A percentile compares a stretch with the other conserved stretches of the same genome.
phyloP scores from a whole-genome alignment of 1,140 invertebrate species.

The Meloidogyne hapla region DNA sequence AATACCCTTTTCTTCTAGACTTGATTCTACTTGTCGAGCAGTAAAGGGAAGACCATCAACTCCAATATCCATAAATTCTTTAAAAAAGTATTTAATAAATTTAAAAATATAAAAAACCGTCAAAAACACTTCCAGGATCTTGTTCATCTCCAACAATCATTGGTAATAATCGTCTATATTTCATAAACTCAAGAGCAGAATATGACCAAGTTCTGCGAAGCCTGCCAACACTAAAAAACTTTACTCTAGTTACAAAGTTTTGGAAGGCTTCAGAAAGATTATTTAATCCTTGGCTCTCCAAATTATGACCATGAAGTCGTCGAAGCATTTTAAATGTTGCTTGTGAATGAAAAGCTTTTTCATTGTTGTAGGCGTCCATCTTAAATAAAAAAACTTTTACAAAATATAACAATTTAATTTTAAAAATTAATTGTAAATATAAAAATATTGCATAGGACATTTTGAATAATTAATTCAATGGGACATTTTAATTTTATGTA shows the following conservation, averaged over 20 bases:
- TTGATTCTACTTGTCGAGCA: slow-evolving; percentile 16
- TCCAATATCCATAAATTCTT: slow-evolving; percentile 25
- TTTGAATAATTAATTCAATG: too few relatives aligned
- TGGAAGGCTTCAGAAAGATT: slow-evolving; percentile 64
- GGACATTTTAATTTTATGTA: too few relatives aligned
- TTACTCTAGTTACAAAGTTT: slow-evolving; percentile 58
- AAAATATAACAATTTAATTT: too few relatives aligned
- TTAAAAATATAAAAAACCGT: slow-evolving; percentile 42
- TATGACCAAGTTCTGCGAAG: slow-evolving; percentile 63
- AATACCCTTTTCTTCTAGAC: slow-evolving; percentile 11
- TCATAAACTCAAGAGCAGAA: slow-evolving; percentile 64
- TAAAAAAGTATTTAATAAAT: background rate
- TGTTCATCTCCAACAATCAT: slow-evolving; percentile 63
- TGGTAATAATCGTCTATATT: slow-evolving; percentile 59
- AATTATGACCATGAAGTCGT: slow-evolving; percentile 61
- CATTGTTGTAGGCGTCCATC: background rate
- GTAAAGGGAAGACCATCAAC: slow-evolving; percentile 41
- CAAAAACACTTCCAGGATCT: slow-evolving; percentile 52
- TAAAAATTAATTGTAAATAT: too few relatives aligned
- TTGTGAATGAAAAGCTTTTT: slow-evolving; percentile 8
- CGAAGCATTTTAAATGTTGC: slow-evolving; percentile 62
- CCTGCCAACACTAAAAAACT: slow-evolving; percentile 58
- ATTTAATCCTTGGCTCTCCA: slow-evolving; percentile 60
- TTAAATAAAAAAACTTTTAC: too few relatives aligned
- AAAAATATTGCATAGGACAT: too few relatives aligned